Conservation (phyloP, 1,140 invertebrate genomes). For the Medauroidea extradentata region DNA sequence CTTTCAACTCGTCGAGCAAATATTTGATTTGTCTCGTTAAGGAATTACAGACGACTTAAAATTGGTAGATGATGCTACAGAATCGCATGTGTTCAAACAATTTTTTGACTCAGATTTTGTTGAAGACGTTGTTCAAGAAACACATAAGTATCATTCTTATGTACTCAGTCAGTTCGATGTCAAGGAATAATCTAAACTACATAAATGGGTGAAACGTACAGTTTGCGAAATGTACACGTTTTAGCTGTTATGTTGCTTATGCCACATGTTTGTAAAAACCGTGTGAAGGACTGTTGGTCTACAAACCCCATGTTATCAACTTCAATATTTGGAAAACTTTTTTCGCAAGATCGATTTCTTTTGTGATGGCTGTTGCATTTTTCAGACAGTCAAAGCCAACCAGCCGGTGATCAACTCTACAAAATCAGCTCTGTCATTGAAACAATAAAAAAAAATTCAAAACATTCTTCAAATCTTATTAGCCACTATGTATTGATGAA, state of each 20-base stretch:
- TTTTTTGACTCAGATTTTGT: neutral
- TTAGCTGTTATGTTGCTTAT: neutral
- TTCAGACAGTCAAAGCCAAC: constrained; percentile 12
- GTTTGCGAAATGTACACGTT: neutral
- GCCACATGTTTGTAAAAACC: neutral
- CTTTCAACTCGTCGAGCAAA: no score
- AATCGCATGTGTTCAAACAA: neutral
- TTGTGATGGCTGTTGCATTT: constrained; percentile 22
- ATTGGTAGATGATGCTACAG: neutral
- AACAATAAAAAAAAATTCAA: constrained; percentile 12
- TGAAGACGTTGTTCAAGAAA: neutral
- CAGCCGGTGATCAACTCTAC: constrained; percentile 6
- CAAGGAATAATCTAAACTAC: constrained; percentile 1
- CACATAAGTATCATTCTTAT: neutral
- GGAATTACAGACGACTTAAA: no score
- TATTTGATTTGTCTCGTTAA: no score
- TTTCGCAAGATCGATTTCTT: constrained; percentile 15
- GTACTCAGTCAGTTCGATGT: neutral
- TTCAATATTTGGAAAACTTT: constrained; percentile 13
- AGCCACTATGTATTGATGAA: constrained; percentile 30
- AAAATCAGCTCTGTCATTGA: constrained; percentile 19
- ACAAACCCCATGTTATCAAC: neutral
- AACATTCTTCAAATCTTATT: neutral
- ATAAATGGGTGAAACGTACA: neutral
- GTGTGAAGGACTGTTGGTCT: neutral